These are phyloP conservation scores for Ectemnius continuus DNA, from an alignment of 2,888 invertebrate species.

Conservation along the genomic window DNA sequence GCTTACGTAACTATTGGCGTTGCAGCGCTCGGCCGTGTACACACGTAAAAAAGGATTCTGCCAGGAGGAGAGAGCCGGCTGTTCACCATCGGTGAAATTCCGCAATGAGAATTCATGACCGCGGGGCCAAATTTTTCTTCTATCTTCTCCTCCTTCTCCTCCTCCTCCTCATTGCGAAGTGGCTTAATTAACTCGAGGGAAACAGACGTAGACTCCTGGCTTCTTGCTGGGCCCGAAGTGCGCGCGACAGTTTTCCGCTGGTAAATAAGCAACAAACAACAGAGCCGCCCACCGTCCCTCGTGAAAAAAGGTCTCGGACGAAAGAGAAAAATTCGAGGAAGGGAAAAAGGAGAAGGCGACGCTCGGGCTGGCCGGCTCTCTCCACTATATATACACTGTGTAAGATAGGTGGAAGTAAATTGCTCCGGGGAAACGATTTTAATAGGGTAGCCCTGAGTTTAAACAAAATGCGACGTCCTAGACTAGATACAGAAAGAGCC, in stretches of 20 bases:
- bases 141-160: no score
- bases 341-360: constrained; percentile 24
- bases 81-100: no score
- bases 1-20: constrained; percentile 1
- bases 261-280: constrained; percentile 18
- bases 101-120: no score
- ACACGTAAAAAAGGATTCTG: not conserved
- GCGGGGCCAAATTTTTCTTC: no score
- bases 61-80: no score
- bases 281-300: not conserved
- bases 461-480: constrained; percentile 4
- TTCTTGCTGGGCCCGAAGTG: not conserved
- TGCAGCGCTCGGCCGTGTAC: not conserved
- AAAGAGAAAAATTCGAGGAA: constrained; percentile 10
- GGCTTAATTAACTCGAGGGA: constrained; percentile 1
- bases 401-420: constrained; percentile 6
- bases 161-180: not conserved
- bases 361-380: no score
- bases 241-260: constrained; percentile 3
- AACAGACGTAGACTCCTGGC: not conserved
- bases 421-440: constrained; percentile 9
- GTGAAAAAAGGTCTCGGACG: not conserved
- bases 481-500: not conserved
- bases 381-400: not conserved
- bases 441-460: constrained; percentile 6